Conservation (phyloP, 2,888 invertebrate genomes). For the Aleiodes alternator region DNA sequence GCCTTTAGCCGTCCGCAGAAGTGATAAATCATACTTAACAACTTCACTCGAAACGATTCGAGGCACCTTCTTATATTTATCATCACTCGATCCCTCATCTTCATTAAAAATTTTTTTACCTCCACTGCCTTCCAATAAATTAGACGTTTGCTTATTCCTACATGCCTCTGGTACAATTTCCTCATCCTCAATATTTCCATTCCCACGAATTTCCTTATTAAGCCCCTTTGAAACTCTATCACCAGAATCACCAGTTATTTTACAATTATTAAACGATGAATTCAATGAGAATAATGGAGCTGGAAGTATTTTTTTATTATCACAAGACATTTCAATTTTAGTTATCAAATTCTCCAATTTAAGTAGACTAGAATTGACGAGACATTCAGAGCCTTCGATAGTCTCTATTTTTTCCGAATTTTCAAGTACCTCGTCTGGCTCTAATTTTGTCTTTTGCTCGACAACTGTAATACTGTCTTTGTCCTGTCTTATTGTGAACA, state of each 20-base stretch:
- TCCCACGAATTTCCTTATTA: slow-evolving; percentile 25
- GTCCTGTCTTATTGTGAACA: slow-evolving; percentile 72
- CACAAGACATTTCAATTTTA: slow-evolving; percentile 66
- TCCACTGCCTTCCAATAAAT: neutral
- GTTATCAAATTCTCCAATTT: slow-evolving; percentile 70
- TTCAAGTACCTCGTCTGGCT: slow-evolving; percentile 72
- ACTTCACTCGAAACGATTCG: slow-evolving; percentile 67
- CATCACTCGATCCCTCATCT: slow-evolving; percentile 51
- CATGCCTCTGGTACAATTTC: slow-evolving; percentile 61
- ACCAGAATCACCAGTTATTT: slow-evolving; percentile 18
- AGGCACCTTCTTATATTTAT: slow-evolving; percentile 53
- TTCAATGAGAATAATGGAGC: neutral
- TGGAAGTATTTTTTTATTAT: slow-evolving; percentile 2
- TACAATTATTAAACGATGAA: neutral
- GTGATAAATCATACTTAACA: slow-evolving; percentile 62
- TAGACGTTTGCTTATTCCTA: slow-evolving; percentile 40
- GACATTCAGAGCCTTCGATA: slow-evolving; percentile 68
- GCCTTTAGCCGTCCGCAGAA: slow-evolving; percentile 9
- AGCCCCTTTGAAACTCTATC: slow-evolving; percentile 32
- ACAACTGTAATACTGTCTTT: slow-evolving; percentile 68
- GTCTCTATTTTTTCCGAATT: slow-evolving; percentile 72
- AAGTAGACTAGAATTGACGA: slow-evolving; percentile 70
- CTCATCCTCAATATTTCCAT: slow-evolving; percentile 52
- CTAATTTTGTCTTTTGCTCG: slow-evolving; percentile 71
- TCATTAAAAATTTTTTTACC: neutral